Base-by-base conservation (phyloP, 2,888 invertebrate species). In the Rhingia campestris region DNA sequence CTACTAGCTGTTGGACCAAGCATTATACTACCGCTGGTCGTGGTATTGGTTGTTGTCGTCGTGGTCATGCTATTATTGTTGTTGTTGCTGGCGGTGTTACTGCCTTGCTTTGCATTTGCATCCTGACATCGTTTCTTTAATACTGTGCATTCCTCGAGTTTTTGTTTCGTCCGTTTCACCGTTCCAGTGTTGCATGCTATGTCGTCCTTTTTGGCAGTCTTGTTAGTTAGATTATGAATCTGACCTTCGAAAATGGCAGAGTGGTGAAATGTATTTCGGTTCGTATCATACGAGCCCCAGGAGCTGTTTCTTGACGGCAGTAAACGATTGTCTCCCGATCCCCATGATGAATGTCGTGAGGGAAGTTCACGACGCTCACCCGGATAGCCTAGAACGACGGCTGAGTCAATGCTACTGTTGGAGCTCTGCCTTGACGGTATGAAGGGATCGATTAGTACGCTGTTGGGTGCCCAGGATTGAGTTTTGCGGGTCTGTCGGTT, bases 271-370 rank as follows among this genome's bases (percentile, higher is more conserved):
- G 87, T 87, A 59, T 90, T 90, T 74, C 90, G 89, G 81, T 90
- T 91, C 43, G 89, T 94, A 87, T 95, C 95, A 88, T 95, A 95
- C 6, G 95, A 95, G 10, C 95, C 94, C 94, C 95, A 95, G 53
- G 95, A 95, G 90, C 95, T 94, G 87, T 95, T 95, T 64, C 95
- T 91, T 41, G 94, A 94, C 0, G 95, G 94, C 72, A 94, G 87
- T 4, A 93, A 93, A 49, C 94, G 92, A 77, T 89, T 90, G 49
- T 95, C 95, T 63, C 94, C 94, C n/a, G 95, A 95, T 77, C 96
- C 96, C 96, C 96, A 96, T 47, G 96, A 96, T 86, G 96, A 95
- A 89, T 96, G 96, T 7, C 96, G 93, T 75, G 95, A 95, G 37
- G 95, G 93, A 45, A 92, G 90, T 87, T 95, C 95, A n/a, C 91